Percentiles rank a stretch among this genome's conserved stretches.
Conservation (phyloP, 2,888 invertebrate species). For the Scaptodrosophila latifasciaeformis region DNA sequence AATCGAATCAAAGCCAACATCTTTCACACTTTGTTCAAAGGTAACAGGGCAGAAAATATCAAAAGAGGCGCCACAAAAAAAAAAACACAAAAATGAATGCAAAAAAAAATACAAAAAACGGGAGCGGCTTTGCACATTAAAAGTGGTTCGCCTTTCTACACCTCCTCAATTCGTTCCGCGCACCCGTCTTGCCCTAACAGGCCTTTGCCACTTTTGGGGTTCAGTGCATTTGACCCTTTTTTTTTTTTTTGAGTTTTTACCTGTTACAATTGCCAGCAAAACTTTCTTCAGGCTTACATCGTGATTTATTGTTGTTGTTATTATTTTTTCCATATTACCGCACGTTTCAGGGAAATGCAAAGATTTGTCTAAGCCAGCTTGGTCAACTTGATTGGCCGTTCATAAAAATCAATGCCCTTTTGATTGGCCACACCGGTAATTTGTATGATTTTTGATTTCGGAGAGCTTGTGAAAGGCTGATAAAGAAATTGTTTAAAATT, state of each 20-base stretch:
- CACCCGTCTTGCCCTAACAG: slow-evolving; percentile 54
- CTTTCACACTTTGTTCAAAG: slow-evolving; percentile 67
- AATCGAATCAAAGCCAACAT: slow-evolving; percentile 60
- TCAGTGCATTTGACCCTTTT: slow-evolving; percentile 50
- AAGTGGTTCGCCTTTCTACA: too few relatives aligned
- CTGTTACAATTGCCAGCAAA: not conserved
- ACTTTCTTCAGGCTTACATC: not conserved
- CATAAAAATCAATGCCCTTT: slow-evolving; percentile 60
- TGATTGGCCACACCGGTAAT: slow-evolving; percentile 61
- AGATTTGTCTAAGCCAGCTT: slow-evolving; percentile 67
- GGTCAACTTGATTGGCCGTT: too few relatives aligned
- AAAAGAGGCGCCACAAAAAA: slow-evolving; percentile 30
- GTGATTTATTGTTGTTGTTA: too few relatives aligned
- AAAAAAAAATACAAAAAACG: slow-evolving; percentile 42
- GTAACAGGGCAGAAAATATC: slow-evolving; percentile 53
- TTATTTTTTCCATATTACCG: too few relatives aligned
- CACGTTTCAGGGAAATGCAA: slow-evolving; percentile 64
- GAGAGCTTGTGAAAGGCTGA: slow-evolving; percentile 56
- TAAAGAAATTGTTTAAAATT: slow-evolving; percentile 67
- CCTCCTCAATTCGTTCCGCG: too few relatives aligned
- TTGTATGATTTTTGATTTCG: slow-evolving; percentile 27
- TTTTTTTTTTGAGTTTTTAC: not conserved
- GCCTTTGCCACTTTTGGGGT: slow-evolving; percentile 43
- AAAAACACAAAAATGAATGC: slow-evolving; percentile 2
- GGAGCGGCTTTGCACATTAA: slow-evolving; percentile 34